Evolutionary conservation across 2,797 vertebrate species (phyloP).

Genomic region (Sarcoramphus papa): DNA sequence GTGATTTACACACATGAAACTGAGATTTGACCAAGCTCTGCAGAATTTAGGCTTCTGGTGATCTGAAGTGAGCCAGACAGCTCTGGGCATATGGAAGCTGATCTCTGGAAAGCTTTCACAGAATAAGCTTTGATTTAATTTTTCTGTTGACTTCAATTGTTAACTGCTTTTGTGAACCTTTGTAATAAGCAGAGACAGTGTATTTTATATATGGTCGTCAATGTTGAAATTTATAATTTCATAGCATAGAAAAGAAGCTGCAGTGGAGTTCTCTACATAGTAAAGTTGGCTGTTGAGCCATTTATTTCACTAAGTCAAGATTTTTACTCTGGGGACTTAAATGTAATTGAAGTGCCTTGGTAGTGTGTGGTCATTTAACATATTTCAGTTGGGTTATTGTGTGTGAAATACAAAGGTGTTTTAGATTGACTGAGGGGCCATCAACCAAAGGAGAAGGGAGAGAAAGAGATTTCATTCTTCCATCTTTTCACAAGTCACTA

Average conservation of each 20-base stretch:
- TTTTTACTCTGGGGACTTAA: background rate
- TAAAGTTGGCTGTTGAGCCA: background rate
- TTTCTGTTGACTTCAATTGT: background rate
- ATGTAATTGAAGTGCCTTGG: background rate
- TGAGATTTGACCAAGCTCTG: background rate
- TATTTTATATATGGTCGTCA: background rate
- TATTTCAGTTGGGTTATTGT: background rate
- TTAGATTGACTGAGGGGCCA: background rate
- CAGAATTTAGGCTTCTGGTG: background rate
- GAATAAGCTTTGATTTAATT: background rate
- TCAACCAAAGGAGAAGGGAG: background rate
- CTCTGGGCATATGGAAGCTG: background rate
- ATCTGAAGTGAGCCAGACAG: background rate
- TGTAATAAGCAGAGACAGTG: background rate
- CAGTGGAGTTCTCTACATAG: background rate
- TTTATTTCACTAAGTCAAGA: background rate
- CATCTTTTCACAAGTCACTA: background rate
- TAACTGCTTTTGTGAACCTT: background rate
- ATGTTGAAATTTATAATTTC: background rate
- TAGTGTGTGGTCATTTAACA: background rate
- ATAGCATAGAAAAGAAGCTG: background rate
- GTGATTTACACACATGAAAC: background rate
- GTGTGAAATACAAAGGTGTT: background rate
- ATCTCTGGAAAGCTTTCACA: background rate
- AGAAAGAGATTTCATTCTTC: background rate